These are phyloP conservation scores for Arge pagana DNA, from an alignment of 2,888 invertebrate genomes.

Conservation along the genomic window DNA sequence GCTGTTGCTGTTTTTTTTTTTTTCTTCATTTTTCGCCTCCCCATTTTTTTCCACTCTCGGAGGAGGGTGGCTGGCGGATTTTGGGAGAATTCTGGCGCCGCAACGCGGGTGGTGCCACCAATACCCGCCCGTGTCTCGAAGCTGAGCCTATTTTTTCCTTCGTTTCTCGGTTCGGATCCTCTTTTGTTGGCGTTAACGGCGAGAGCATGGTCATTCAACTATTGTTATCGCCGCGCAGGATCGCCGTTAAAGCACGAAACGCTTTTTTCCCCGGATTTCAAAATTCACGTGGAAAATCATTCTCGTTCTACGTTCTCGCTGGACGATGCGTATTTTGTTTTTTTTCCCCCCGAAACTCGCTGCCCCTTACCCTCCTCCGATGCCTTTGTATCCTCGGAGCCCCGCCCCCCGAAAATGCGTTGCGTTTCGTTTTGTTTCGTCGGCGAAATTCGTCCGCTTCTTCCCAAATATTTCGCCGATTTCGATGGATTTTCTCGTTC, in stretches of 20 bases:
- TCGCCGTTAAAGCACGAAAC: too few relatives aligned
- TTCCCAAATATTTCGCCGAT: too few relatives aligned
- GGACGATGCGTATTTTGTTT: too few relatives aligned
- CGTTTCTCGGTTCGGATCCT: too few relatives aligned
- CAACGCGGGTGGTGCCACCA: constrained; percentile 42
- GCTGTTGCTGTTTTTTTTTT: not conserved
- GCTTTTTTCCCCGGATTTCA: constrained; percentile 4
- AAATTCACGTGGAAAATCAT: constrained; percentile 1
- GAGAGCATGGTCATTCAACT: constrained; percentile 26
- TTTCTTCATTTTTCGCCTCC: not conserved
- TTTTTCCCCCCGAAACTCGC: too few relatives aligned
- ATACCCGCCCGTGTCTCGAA: constrained; percentile 2
- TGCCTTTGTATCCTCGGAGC: too few relatives aligned
- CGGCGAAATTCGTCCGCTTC: too few relatives aligned
- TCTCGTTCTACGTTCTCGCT: not conserved
- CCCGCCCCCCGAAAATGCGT: too few relatives aligned
- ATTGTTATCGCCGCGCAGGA: constrained; percentile 40
- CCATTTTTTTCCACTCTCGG: constrained; percentile 3
- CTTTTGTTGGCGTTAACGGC: constrained; percentile 18
- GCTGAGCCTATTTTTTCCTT: constrained; percentile 12
- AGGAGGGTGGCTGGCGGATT: constrained; percentile 13
- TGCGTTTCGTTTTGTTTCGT: too few relatives aligned
- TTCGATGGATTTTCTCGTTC: too few relatives aligned
- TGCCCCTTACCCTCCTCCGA: too few relatives aligned
- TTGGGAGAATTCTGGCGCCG: constrained; percentile 36